A percentile compares a stretch with the other conserved stretches of the same genome.
Evolutionary conservation across 2,113 vertebrate species (phyloP).

Genomic region (Chloropsis hardwickii): DNA sequence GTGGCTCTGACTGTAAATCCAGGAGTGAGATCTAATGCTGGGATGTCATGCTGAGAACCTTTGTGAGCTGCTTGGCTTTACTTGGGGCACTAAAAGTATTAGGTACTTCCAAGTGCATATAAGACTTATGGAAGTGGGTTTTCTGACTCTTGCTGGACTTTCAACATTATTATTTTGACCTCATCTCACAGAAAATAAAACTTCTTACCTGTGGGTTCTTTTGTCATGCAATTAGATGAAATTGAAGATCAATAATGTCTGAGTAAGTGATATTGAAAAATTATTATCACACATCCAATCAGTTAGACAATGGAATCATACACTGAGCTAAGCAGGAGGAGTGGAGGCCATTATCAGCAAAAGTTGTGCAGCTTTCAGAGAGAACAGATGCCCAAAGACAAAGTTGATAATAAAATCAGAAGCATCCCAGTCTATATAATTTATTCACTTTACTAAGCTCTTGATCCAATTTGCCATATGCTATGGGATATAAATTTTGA

Average conservation of each 20-base stretch:
- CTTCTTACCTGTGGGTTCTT: not conserved
- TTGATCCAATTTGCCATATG: conserved; percentile 49
- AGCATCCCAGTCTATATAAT: not conserved
- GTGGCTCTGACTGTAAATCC: not conserved
- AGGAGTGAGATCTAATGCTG: not conserved
- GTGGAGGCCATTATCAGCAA: not conserved
- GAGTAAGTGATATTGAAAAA: not conserved
- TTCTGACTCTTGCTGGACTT: not conserved
- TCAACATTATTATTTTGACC: not conserved
- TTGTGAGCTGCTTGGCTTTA: not conserved
- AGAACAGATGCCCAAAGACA: conserved; percentile 11
- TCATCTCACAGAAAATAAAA: not conserved
- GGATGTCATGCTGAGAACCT: not conserved
- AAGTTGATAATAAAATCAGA: conserved; percentile 19
- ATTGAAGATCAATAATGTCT: not conserved
- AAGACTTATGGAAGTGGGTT: not conserved
- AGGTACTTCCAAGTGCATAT: rapidly evolving
- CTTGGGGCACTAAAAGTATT: not conserved
- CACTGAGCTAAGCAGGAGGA: not conserved
- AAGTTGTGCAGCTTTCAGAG: not conserved
- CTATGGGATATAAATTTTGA: not conserved
- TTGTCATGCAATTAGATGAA: not conserved
- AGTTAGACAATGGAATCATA: not conserved
- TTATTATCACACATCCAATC: not conserved
- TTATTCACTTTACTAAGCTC: not conserved